Conservation (phyloP, 2,797 vertebrate genomes). For the Coendou prehensilis region DNA sequence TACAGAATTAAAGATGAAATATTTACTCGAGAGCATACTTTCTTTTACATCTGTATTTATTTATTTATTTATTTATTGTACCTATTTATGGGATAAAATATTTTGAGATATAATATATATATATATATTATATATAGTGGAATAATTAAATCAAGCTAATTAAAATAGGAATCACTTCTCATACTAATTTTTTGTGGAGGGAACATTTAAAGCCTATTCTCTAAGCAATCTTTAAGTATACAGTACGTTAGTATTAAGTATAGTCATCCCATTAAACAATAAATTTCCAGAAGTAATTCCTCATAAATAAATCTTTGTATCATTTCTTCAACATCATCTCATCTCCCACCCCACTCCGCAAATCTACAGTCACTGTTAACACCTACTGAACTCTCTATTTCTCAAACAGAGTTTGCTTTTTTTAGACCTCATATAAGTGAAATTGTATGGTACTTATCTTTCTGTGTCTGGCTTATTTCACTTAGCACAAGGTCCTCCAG, state of each 20-base stretch:
- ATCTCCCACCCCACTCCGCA: rapidly evolving
- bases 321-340: neutral
- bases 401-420: neutral
- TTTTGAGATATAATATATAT: neutral
- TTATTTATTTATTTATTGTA: neutral
- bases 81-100: neutral
- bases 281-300: neutral
- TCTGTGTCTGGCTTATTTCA: neutral
- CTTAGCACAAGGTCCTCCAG: neutral
- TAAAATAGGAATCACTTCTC: neutral
- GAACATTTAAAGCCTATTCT: neutral
- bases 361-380: neutral
- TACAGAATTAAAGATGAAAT: neutral
- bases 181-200: neutral
- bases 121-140: neutral
- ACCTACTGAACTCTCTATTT: neutral
- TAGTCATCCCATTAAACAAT: neutral
- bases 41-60: neutral
- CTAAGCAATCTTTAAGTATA: neutral
- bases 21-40: neutral
- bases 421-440: neutral
- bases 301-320: neutral
- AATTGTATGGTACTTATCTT: neutral
- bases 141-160: neutral
- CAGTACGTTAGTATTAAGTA: neutral